Evolutionary conservation across 2,113 vertebrate species (phyloP).

Genomic region (Apteryx mantelli): DNA sequence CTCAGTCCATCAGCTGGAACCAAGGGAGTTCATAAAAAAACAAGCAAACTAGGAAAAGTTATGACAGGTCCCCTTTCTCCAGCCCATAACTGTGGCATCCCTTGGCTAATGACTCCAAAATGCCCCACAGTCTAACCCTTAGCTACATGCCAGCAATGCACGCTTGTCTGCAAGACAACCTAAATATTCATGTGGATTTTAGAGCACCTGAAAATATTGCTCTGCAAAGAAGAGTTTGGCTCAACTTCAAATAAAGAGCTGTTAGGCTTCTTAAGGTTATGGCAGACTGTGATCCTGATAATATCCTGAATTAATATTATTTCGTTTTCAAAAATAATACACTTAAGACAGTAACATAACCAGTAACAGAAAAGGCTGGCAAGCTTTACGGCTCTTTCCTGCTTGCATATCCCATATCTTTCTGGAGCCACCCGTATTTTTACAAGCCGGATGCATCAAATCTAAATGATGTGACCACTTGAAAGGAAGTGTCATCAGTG

Average conservation of each 20-base stretch:
- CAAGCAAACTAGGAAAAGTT: background rate
- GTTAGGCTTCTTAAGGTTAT: background rate
- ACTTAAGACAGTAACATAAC: background rate
- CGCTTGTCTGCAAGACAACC: background rate
- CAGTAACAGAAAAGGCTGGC: background rate
- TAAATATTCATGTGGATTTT: background rate
- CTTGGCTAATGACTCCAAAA: background rate
- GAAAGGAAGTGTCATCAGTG: background rate
- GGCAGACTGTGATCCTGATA: background rate
- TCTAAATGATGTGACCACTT: background rate
- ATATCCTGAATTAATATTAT: background rate
- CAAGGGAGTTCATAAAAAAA: background rate
- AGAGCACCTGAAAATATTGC: background rate
- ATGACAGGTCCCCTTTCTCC: background rate
- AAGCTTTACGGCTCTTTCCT: background rate
- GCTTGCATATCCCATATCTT: background rate
- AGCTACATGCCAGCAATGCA: background rate
- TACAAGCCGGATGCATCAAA: background rate
- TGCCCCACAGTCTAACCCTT: background rate
- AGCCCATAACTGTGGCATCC: background rate
- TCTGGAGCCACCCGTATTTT: background rate
- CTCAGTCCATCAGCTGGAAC: too few relatives aligned
- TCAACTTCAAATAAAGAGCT: background rate
- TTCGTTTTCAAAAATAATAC: background rate
- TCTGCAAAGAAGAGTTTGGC: background rate